Evolutionary conservation across 2,113 vertebrate genomes (phyloP).

Genomic region (Lathamus discolor): DNA sequence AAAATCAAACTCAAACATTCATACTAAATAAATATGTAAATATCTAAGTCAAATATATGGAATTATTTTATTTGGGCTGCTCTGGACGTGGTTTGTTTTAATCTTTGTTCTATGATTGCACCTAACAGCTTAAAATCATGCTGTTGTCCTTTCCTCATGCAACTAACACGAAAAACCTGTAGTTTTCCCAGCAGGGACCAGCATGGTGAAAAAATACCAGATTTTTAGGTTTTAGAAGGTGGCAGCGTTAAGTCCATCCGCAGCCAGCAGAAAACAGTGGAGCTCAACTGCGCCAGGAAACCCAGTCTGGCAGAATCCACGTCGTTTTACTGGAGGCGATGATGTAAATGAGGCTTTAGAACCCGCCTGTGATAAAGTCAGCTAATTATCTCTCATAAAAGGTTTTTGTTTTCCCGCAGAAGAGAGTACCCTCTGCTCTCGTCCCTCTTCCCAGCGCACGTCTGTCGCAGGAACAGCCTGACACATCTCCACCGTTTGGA

Average conservation of each 20-base stretch:
- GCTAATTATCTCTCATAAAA: neutral
- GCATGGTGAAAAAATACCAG: rapidly evolving
- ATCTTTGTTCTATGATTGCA: neutral
- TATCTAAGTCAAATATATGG: neutral
- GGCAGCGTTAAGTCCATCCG: neutral
- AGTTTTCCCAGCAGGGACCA: neutral
- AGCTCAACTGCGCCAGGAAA: neutral
- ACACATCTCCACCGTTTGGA: neutral
- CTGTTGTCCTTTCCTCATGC: neutral
- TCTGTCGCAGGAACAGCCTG: rapidly evolving
- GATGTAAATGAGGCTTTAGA: neutral
- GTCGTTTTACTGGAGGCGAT: neutral
- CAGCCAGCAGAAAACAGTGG: neutral
- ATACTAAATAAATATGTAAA: neutral
- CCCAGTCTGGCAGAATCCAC: neutral
- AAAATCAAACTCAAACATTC: neutral
- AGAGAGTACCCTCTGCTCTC: neutral
- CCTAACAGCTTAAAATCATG: neutral
- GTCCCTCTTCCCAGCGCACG: rapidly evolving
- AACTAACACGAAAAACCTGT: neutral
- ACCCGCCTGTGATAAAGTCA: neutral
- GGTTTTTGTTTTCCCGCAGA: rapidly evolving
- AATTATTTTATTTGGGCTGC: neutral
- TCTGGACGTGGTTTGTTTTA: neutral
- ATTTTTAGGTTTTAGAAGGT: neutral